Base-by-base conservation (phyloP, 2,113 vertebrate species). In the Hystrix cristata region DNA sequence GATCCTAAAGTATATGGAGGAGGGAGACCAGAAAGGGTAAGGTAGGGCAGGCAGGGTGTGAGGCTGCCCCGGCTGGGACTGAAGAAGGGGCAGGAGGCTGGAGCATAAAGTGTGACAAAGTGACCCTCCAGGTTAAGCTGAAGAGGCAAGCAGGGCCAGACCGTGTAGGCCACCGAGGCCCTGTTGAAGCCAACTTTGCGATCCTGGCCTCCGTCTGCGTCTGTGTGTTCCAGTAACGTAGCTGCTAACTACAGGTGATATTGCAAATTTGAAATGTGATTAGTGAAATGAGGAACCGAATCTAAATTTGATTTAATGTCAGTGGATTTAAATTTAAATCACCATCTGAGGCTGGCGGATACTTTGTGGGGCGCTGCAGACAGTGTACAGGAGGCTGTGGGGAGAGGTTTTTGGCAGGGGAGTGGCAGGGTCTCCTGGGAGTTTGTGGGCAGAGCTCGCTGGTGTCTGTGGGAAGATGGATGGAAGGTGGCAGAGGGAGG, bases 101-200 rank as follows among this genome's bases (percentile, higher is more conserved):
- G 31, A 91, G 55, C 3, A 0, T 21, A 59, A 48, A 3, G 0
- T 5, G 31, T 34, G 64, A 69, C 34, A 13, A 16, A 3, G 7
- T 29, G 8, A 86, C 67, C 76, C 3, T 0, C 19, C 16, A 74
- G 43, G 18, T 67, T 16, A 51, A 13, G 29, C 46, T 60, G 18
- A 31, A 31, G 21, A 12, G 5, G 11, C 2, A 2, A 74, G 12
- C 62, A 21, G 48, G 53, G 7, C 34, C 18, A 59, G 21, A 69
- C 65, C 5, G 25, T 2, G 0, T 0, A 0, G 60, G 7, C 18
- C n/a, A 10, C 10, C 13, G 13, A 72, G n/a, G 12, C 48, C 15
- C 27, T 71, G 0, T 34, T 19, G 8, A 27, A 69, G 78, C 62
- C 27, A 3, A n/a, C 80, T 23, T 5, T 84, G 48, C 15, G 29